Evolutionary conservation across 2,797 vertebrate genomes (phyloP), one percentile per base, ranked within the genome.

Genomic region (Poecilia picta): DNA sequence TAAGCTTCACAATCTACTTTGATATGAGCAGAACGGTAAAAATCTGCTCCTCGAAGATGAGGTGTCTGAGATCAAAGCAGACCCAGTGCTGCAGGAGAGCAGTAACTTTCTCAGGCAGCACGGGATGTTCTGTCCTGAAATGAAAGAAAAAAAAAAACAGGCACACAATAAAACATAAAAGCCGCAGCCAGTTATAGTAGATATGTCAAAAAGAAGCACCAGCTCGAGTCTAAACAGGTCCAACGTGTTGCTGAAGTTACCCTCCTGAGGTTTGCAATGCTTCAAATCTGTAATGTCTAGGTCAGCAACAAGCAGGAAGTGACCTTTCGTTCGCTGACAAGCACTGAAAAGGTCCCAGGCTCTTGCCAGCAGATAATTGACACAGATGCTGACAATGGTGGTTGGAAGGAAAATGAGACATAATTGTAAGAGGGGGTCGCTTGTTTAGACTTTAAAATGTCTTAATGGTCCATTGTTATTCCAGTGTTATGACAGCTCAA

Each of bases 311-410:
- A 49, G 31, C 31, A 0, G 0, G 33, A 33, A 78, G 80, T 87
- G 90, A 94, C 91, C 92, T 94, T 94, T 93, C 51, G 73, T 47
- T 80, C 10, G 15, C 53, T 51, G 70, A 90, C 83, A 83, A 86
- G 81, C 85, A 83, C 82, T 89, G 87, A 89, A 93, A 89, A 90
- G 85, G 85, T 87, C 85, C 79, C 5, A 77, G 77, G 81, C 76
- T 76, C 75, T 76, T 71, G 74, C 86, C 83, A 87, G 82, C 81
- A 45, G 80, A 73, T 73, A 64, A 43, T 74, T 72, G 87, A 84
- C 75, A 74, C 68, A 55, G 80, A 89, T 47, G 46, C 6, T 62
- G 59, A 33, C 8, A 43, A 25, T 72, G 72, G 72, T 45, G 73
- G 75, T 1, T 33, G 31, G 39, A 59, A 64, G 36, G 20, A 49